phyloP scores from a whole-genome alignment of 1,140 invertebrate genomes.

The Druon quercuslanigerum region DNA sequence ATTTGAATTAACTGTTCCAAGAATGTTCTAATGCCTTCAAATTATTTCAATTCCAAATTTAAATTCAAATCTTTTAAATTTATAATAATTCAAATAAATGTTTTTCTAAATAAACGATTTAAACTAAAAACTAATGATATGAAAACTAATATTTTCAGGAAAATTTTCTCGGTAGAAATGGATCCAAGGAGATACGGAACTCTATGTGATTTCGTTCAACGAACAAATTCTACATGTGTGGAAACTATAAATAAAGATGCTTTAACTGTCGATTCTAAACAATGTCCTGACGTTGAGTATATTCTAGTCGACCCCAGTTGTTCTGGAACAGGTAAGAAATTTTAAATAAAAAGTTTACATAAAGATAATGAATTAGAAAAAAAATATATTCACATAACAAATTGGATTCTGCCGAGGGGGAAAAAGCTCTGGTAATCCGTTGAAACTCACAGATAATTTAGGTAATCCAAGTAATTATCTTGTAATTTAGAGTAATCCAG shows the following conservation, averaged over 20 bases:
- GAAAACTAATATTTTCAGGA: constrained; percentile 67
- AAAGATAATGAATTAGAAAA: background rate
- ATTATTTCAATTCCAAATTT: no score
- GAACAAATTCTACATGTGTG: constrained; percentile 81
- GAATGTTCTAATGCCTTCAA: no score
- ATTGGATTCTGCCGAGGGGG: background rate
- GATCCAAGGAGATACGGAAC: constrained; percentile 81
- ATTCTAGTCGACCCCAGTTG: constrained; percentile 97
- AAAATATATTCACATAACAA: no score
- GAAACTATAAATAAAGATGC: constrained; percentile 83
- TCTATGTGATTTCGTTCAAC: constrained; percentile 79
- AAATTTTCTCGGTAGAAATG: constrained; percentile 89
- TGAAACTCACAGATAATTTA: no score
- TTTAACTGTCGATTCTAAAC: constrained; percentile 78
- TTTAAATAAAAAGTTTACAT: background rate
- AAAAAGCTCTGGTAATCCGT: no score
- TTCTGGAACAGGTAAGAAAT: constrained; percentile 90
- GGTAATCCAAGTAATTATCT: no score
- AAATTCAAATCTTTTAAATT: no score
- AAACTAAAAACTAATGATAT: background rate
- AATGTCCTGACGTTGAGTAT: constrained; percentile 87
- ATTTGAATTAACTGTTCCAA: no score
- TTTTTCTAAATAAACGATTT: constrained; percentile 33
- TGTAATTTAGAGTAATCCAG: no score
- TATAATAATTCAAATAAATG: no score